Percentiles rank a stretch among this genome's conserved stretches.
These are phyloP conservation scores for Spheniscus humboldti DNA, from an alignment of 2,797 vertebrate genomes.

Conservation along the genomic window DNA sequence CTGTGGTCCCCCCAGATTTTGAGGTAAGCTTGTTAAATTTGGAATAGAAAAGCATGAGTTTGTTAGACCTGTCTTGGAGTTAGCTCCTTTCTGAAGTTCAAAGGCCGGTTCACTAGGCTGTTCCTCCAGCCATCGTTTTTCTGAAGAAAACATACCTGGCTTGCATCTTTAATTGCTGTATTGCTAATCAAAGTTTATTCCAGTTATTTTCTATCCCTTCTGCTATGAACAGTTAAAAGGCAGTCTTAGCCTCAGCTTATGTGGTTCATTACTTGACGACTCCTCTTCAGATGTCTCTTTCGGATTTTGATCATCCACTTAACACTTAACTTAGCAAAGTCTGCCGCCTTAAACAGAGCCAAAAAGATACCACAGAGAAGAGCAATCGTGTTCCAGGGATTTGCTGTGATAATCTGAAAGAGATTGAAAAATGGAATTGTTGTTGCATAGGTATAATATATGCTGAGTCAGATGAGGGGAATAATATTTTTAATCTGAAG, in stretches of 20 bases:
- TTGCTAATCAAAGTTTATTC: not conserved
- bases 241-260: conserved; percentile 73
- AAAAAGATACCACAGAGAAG: conserved; percentile 95
- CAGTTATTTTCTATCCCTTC: not conserved
- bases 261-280: conserved; percentile 80
- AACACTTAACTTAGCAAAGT: conserved; percentile 92
- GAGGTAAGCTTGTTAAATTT: conserved; percentile 27
- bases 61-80: conserved; percentile 22
- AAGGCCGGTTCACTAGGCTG: not conserved
- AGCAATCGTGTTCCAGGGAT: conserved; percentile 91
- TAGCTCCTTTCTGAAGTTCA: not conserved
- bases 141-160: not conserved
- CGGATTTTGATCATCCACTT: conserved; percentile 95
- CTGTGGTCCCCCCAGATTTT: not conserved
- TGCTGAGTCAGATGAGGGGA: too few relatives aligned
- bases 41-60: not conserved
- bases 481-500: too few relatives aligned
- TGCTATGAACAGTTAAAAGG: not conserved
- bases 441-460: too few relatives aligned
- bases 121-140: not conserved
- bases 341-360: conserved; percentile 95
- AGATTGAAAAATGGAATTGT: too few relatives aligned
- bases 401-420: conserved; percentile 92
- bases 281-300: conserved; percentile 84
- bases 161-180: not conserved